A percentile compares a stretch with the other conserved stretches of the same genome.
Evolutionary conservation across 2,113 vertebrate species (phyloP).

Genomic region (Corythornis cristatus): DNA sequence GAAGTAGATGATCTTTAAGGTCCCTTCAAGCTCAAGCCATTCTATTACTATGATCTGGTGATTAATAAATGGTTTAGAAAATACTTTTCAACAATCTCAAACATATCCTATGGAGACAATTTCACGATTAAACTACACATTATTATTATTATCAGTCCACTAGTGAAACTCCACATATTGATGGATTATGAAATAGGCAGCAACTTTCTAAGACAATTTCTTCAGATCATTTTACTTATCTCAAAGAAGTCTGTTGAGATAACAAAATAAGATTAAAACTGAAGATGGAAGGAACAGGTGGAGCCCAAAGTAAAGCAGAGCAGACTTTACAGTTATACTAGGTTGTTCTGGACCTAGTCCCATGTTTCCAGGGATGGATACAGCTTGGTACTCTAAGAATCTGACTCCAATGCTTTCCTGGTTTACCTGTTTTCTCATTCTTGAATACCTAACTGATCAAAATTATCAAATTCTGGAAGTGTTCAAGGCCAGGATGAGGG

Average conservation of each 20-base stretch:
- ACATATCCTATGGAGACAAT: background rate
- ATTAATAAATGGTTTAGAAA: background rate
- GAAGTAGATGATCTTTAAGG: no score
- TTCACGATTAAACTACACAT: background rate
- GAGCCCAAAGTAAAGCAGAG: background rate
- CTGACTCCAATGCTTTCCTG: background rate
- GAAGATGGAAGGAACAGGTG: background rate
- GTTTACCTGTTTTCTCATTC: background rate
- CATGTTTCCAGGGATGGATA: background rate
- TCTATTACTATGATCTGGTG: no score
- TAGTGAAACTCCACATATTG: background rate
- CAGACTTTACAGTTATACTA: background rate
- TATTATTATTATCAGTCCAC: background rate
- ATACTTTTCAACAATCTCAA: background rate
- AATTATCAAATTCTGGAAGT: background rate
- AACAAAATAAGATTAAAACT: background rate
- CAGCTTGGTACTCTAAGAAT: background rate
- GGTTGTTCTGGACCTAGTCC: background rate
- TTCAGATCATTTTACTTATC: background rate
- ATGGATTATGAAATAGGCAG: background rate
- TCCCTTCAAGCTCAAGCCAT: no score
- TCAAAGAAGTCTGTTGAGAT: background rate
- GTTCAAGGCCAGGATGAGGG: background rate
- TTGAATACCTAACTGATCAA: background rate
- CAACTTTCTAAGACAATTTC: background rate